Evolutionary conservation across 2,797 vertebrate species (phyloP), one percentile per base, ranked within the genome.

Genomic region (Echiichthys vipera): DNA sequence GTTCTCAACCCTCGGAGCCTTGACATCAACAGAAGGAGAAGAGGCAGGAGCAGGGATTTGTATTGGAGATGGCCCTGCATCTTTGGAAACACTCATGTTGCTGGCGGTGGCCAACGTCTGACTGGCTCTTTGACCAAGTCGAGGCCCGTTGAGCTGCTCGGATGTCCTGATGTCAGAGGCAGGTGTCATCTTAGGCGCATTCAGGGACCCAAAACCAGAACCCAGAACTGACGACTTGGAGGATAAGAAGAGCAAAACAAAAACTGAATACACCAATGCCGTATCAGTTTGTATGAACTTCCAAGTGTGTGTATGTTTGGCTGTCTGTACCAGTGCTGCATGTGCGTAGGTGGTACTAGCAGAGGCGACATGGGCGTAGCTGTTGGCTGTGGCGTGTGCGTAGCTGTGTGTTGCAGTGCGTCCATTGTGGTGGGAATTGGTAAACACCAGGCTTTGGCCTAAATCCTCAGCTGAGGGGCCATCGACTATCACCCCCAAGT

Each of bases 361-460:
- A 77, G 94, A 92, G 70, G 93, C 94, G 5, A 93, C 93, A 69
- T 94, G 93, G 46, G 93, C 93, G 0, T 94, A 93, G 88, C 88
- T 94, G 91, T 91, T 92, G 81, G 92, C 91, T 73, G 95, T 96
- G 72, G 96, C 97, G 73, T 96, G 92, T 80, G 96, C 93, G 29
- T 95, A 98, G 90, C 96, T 95, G 86, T 95, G 97, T 79, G 95
- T 94, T 84, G 94, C 92, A 81, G 91, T 92, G 72, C 96, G 94
- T 79, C 81, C 93, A 82, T 93, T 92, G 85, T 93, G 96, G 88
- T 98, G 97, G 79, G 98, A 99, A 92, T 98, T 99, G 71, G 97
- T 99, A 90, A 99, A 99, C 64, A 99, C 96, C 75, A 99, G 91
- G 30, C 97, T 96, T 93, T 98, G 97, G 47, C 95, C 95, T 76